These are phyloP conservation scores for Lamellibrachia columna DNA, from an alignment of 2,888 invertebrate genomes.

Conservation along the genomic window DNA sequence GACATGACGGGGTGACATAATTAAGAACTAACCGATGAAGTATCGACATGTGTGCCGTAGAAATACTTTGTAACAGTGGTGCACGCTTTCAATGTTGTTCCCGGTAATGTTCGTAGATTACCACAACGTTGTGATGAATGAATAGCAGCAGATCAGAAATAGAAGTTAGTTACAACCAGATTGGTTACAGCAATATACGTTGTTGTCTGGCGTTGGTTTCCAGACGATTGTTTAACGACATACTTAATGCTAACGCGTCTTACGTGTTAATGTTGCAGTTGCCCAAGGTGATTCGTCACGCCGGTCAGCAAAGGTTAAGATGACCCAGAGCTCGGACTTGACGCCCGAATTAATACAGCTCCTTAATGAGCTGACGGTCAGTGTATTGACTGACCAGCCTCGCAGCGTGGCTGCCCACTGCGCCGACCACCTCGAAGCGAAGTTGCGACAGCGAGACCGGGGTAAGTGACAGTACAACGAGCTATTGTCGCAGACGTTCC, in stretches of 20 bases:
- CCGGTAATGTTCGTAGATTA: too few relatives aligned
- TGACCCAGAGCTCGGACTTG: background rate
- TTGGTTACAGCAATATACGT: background rate
- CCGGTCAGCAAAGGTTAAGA: background rate
- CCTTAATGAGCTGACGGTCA: background rate
- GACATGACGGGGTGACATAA: background rate
- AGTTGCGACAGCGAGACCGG: background rate
- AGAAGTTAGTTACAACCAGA: background rate
- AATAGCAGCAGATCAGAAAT: background rate
- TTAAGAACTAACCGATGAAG: background rate
- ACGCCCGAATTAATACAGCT: background rate
- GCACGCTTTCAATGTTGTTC: background rate
- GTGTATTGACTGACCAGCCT: background rate
- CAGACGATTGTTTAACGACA: background rate
- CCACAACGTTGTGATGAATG: too few relatives aligned
- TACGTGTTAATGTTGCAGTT: background rate
- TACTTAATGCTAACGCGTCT: background rate
- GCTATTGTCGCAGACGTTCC: too few relatives aligned
- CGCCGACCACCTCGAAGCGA: constrained; percentile 24
- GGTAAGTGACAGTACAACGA: background rate
- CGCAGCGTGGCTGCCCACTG: background rate
- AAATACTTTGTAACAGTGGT: background rate
- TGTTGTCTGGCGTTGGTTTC: background rate
- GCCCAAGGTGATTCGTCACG: background rate
- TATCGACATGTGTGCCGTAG: background rate